Percentiles rank a stretch among this genome's conserved stretches.
These are phyloP conservation scores for Diarsia brunnea DNA, from an alignment of 2,888 invertebrate species.

Conservation along the genomic window DNA sequence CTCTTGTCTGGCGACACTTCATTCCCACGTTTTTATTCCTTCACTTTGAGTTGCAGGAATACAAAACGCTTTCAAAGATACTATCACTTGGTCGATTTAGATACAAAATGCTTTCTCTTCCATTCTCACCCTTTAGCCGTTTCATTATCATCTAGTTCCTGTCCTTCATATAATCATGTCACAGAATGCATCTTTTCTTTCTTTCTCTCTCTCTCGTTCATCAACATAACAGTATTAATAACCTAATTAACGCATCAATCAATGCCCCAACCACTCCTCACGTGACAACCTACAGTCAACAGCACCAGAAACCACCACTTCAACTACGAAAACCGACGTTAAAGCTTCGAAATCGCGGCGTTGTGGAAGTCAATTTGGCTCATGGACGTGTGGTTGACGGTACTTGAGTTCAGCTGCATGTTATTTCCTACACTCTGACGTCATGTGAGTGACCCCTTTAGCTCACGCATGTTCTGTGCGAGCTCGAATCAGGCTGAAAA, in stretches of 20 bases:
- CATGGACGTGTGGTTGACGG: conserved; percentile 12
- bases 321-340: neutral
- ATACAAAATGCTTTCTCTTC: neutral
- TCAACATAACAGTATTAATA: conserved; percentile 9
- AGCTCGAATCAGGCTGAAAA: conserved; percentile 53
- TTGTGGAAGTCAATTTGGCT: neutral
- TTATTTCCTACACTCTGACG: conserved; percentile 63
- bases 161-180: neutral
- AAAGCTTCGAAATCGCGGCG: neutral
- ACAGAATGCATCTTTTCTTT: neutral
- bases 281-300: conserved; percentile 19
- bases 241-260: conserved; percentile 38
- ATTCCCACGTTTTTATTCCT: no score
- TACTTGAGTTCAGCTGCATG: conserved; percentile 49
- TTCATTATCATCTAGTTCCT: neutral
- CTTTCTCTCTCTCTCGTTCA: neutral
- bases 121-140: neutral
- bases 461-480: conserved; percentile 29
- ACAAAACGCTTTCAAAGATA: neutral
- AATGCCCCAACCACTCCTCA: conserved; percentile 8
- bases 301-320: neutral
- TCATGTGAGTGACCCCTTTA: conserved; percentile 62
- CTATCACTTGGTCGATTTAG: neutral
- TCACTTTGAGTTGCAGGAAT: no score
- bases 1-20: no score